Evolutionary conservation across 2,113 vertebrate species (phyloP), one percentile per base, ranked within the genome.

Genomic region (Festucalex cinctus): DNA sequence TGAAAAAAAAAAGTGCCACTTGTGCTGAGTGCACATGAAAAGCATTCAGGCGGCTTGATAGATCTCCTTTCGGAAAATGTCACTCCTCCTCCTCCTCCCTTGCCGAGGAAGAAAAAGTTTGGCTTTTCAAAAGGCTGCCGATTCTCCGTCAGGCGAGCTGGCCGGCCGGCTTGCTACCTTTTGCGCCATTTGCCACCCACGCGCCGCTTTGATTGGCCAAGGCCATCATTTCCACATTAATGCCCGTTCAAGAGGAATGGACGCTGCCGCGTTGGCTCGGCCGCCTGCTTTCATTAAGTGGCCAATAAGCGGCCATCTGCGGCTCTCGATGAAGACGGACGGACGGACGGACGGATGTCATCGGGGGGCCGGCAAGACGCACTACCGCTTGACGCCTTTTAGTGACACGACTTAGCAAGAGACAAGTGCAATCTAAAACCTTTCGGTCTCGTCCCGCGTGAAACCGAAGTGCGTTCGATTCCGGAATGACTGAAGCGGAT

Each of bases 61-160:
- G 78, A 86, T 90, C 78, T 81, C 76, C 69, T 0, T n/a, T 0
- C 35, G 51, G 77, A 77, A 87, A 90, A 86, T 88, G 78, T 85
- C 83, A 78, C 43, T 75, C 65, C 64, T 66, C 70, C 61, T 53
- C 48, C 61, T n/a, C n/a, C n/a, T n/a, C n/a, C n/a, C n/a, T n/a
- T 9, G 68, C 57, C 65, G 22, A 43, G 51, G 44, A 44, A 13
- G 36, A 54, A 80, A 85, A n/a, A 76, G 67, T 81, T 74, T 16
- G 16, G 39, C 65, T n/a, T 49, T 49, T n/a, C n/a, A n/a, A 49
- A 49, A 28, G 16, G 24, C 28, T 0, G 22, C 36, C 1, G 28
- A 10, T 19, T 35, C 17, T 9, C 28, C 4, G 28, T 32, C 28
- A 32, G 28, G 28, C n/a, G 6, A 3, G 54, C 37, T 26, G 12